These are phyloP conservation scores for Zaprionus inermis DNA, from an alignment of 1,140 invertebrate species.

Conservation along the genomic window DNA sequence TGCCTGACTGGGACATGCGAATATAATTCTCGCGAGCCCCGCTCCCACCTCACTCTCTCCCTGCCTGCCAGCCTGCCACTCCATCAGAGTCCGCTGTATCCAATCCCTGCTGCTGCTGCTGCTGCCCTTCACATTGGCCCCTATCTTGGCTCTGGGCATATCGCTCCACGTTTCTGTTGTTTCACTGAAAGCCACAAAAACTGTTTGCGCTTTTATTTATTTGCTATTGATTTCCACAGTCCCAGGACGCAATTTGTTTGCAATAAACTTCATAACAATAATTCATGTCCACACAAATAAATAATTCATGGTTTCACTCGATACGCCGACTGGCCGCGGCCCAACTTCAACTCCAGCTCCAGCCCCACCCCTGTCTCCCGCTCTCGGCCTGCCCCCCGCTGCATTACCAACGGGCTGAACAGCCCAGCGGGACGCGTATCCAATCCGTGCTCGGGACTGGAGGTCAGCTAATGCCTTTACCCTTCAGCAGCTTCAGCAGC, in stretches of 20 bases:
- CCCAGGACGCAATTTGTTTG: slow-evolving; percentile 83
- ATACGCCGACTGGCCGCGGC: slow-evolving; percentile 5
- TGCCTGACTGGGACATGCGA: slow-evolving; percentile 36
- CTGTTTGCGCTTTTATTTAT: slow-evolving; percentile 82
- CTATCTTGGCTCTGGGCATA: slow-evolving; percentile 41
- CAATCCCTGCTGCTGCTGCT: neutral
- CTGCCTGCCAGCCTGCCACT: neutral
- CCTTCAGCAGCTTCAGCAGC: slow-evolving; percentile 18
- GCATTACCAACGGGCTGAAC: slow-evolving; percentile 19
- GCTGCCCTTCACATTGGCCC: neutral
- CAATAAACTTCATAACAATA: slow-evolving; percentile 84
- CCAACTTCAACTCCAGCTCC: neutral
- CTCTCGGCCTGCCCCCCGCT: neutral
- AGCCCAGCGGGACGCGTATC: neutral
- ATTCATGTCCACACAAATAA: slow-evolving; percentile 83
- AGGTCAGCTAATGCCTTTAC: slow-evolving; percentile 40
- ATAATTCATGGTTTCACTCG: slow-evolving; percentile 74
- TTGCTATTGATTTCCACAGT: slow-evolving; percentile 83
- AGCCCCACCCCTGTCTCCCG: neutral
- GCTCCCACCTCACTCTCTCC: neutral
- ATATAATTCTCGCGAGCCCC: slow-evolving; percentile 38
- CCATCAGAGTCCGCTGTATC: slow-evolving; percentile 15
- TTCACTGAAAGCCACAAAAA: slow-evolving; percentile 78
- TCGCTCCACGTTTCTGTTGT: slow-evolving; percentile 56
- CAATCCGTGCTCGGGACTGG: slow-evolving; percentile 8